A percentile compares a stretch with the other conserved stretches of the same genome.
Evolutionary conservation across 1,140 invertebrate genomes (phyloP).

Genomic region (Heliothis virescens): DNA sequence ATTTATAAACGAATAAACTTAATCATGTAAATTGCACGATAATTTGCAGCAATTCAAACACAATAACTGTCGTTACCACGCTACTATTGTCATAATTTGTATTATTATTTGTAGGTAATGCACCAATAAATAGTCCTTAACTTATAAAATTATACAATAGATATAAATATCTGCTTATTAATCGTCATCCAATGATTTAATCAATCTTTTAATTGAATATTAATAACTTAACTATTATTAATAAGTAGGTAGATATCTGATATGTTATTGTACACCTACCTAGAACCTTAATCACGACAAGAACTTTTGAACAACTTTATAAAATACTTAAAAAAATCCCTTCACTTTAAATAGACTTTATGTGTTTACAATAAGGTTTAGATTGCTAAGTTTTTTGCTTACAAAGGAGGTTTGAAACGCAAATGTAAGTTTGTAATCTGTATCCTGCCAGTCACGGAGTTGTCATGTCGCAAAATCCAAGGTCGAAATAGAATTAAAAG

Average conservation of each 20-base stretch:
- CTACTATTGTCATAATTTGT: too few species aligned
- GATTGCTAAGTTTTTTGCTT: not conserved
- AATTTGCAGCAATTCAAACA: too few species aligned
- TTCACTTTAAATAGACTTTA: not conserved
- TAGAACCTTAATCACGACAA: constrained; percentile 5
- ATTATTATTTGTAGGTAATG: too few species aligned
- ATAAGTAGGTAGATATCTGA: not conserved
- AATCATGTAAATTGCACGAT: too few species aligned
- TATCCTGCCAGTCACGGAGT: constrained; percentile 23
- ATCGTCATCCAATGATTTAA: not conserved
- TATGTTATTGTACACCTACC: not conserved
- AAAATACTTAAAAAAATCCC: not conserved
- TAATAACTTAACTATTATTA: not conserved
- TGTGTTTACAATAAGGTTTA: not conserved
- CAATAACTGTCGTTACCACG: too few species aligned
- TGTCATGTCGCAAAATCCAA: constrained; percentile 25
- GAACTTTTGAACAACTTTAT: not conserved
- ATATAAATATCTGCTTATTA: not conserved
- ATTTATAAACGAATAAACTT: too few species aligned
- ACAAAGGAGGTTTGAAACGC: not conserved
- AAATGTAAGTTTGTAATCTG: constrained; percentile 10
- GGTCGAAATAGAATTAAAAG: constrained; percentile 15
- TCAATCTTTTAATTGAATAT: not conserved
- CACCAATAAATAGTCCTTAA: too few species aligned
- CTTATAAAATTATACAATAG: too few species aligned